These are phyloP conservation scores for Pyrochroa serraticornis DNA, from an alignment of 2,888 invertebrate genomes.

Conservation along the genomic window DNA sequence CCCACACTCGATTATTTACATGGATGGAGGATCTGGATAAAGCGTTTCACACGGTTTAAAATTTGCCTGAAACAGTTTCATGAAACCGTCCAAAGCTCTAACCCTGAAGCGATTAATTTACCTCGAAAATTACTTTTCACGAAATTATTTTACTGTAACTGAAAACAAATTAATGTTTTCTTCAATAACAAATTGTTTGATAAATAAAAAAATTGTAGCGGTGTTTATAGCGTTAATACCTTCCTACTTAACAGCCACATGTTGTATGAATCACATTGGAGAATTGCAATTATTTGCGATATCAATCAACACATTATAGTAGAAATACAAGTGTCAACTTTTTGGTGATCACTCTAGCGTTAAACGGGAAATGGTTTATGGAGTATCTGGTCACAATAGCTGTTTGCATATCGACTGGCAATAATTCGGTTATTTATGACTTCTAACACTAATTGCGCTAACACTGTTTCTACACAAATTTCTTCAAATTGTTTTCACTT, in stretches of 20 bases:
- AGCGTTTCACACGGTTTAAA: slow-evolving; percentile 33
- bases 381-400: slow-evolving; percentile 11
- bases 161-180: too few relatives aligned
- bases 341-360: slow-evolving; percentile 19
- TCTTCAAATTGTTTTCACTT: too few relatives aligned
- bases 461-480: too few relatives aligned
- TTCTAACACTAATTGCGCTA: too few relatives aligned
- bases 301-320: slow-evolving; percentile 21
- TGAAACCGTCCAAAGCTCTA: background rate
- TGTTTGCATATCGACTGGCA: slow-evolving; percentile 14
- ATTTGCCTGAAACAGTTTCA: background rate
- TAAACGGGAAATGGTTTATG: slow-evolving; percentile 18
- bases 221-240: too few relatives aligned
- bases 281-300: slow-evolving; percentile 16
- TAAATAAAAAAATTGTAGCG: too few relatives aligned
- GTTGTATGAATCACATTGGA: slow-evolving; percentile 17
- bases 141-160: too few relatives aligned
- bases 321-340: slow-evolving; percentile 17
- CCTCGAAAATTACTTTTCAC: too few relatives aligned
- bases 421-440: slow-evolving; percentile 4
- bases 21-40: slow-evolving; percentile 17
- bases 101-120: background rate
- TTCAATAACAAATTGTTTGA: too few relatives aligned
- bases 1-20: slow-evolving; percentile 41
- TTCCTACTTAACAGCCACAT: slow-evolving; percentile 16